Conservation (phyloP, 2,797 vertebrate genomes). For the Gallinago nigripennis region DNA sequence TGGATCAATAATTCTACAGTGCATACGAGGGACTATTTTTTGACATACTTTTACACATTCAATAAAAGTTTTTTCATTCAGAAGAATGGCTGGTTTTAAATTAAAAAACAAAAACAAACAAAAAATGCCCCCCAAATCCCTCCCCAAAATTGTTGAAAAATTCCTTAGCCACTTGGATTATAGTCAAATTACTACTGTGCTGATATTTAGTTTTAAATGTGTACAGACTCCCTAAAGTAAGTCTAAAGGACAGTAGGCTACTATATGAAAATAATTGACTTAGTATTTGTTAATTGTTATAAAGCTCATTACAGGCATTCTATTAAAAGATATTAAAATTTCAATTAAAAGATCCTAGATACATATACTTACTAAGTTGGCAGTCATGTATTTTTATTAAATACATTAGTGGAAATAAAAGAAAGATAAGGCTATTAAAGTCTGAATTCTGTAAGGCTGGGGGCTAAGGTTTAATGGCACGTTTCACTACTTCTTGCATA, state of each 20-base stretch:
- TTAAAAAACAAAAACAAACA: not conserved
- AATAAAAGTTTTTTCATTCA: not conserved
- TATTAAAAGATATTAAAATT: not conserved
- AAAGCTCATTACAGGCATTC: not conserved
- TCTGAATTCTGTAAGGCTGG: not conserved
- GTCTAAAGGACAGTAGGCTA: not conserved
- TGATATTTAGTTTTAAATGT: not conserved
- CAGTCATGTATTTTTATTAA: not conserved
- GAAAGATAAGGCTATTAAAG: not conserved
- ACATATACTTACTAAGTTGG: not conserved
- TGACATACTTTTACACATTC: not conserved
- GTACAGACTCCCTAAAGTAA: not conserved
- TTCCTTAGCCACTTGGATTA: not conserved
- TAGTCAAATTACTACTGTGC: not conserved
- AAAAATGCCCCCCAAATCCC: too few species aligned
- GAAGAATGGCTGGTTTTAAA: not conserved
- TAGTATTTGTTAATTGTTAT: not conserved
- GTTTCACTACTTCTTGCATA: not conserved
- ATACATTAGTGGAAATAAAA: slow-evolving; percentile 3
- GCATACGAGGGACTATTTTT: not conserved
- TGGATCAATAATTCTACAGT: not conserved
- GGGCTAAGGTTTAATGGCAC: not conserved
- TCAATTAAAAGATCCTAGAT: not conserved
- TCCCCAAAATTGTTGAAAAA: not conserved
- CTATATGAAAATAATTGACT: not conserved